Conservation (phyloP, 2,888 invertebrate species). For the Diaphora mendica region DNA sequence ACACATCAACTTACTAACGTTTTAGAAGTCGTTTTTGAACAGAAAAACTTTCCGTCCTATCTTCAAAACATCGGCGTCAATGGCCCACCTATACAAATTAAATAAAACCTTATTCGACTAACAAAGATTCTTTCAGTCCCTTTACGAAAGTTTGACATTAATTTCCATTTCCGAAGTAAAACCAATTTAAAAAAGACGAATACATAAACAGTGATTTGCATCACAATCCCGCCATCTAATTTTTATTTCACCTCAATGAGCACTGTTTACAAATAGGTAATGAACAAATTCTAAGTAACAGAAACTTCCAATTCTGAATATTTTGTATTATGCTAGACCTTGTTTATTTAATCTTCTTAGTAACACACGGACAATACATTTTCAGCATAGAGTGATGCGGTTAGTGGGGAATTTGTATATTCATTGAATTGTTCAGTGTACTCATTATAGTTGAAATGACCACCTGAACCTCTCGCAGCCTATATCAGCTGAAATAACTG, state of each 20-base stretch:
- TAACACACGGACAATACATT: conserved; percentile 32
- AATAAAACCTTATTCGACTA: conserved; percentile 67
- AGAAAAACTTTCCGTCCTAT: conserved; percentile 33
- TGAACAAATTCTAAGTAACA: background rate
- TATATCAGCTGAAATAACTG: conserved; percentile 80
- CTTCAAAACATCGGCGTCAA: conserved; percentile 48
- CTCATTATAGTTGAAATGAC: conserved; percentile 69
- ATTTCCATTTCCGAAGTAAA: conserved; percentile 79
- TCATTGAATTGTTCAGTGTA: conserved; percentile 68
- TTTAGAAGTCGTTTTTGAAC: conserved; percentile 15
- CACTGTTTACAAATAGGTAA: conserved; percentile 28
- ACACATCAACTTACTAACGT: background rate
- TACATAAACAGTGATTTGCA: conserved; percentile 76
- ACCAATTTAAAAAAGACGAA: conserved; percentile 76
- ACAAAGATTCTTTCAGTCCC: conserved; percentile 65
- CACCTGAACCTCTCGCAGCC: conserved; percentile 73
- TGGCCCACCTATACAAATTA: conserved; percentile 65
- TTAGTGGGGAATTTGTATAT: conserved; percentile 33
- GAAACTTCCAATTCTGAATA: background rate
- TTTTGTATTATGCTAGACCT: background rate
- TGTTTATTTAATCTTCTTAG: background rate
- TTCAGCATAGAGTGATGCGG: conserved; percentile 31
- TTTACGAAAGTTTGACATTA: conserved; percentile 74
- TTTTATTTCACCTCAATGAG: conserved; percentile 55
- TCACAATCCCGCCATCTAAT: conserved; percentile 64